Evolutionary conservation across 2,888 invertebrate species (phyloP).

Genomic region (Brenthis hecate): DNA sequence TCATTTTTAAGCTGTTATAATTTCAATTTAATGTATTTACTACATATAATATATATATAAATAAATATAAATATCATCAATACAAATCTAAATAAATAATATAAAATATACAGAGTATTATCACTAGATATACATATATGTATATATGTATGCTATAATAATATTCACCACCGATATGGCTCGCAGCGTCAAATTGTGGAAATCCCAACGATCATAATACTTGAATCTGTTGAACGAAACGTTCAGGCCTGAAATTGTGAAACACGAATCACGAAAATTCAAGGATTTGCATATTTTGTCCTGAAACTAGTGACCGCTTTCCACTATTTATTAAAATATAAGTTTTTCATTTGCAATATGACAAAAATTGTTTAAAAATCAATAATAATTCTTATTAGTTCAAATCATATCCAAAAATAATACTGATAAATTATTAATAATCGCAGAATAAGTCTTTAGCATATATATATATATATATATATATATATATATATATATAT

Average conservation of each 20-base stretch:
- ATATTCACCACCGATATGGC: conserved; percentile 64
- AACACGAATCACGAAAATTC: conserved; percentile 35
- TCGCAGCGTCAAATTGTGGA: conserved; percentile 68
- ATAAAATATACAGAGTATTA: conserved; percentile 2
- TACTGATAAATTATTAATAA: too few species aligned
- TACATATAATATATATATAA: too few species aligned
- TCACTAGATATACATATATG: neutral
- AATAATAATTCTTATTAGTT: neutral
- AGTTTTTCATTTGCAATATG: too few species aligned
- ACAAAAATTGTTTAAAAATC: neutral
- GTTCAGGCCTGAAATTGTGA: conserved; percentile 54
- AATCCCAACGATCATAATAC: conserved; percentile 71
- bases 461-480: neutral
- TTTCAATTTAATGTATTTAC: too few species aligned
- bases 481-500: too few species aligned
- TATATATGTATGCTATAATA: conserved; percentile 9
- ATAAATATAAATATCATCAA: too few species aligned
- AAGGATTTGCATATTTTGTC: conserved; percentile 36
- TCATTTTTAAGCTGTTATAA: too few species aligned
- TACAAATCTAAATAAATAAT: neutral
- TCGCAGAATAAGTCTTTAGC: neutral
- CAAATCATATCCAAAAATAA: too few species aligned
- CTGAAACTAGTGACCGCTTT: conserved; percentile 22
- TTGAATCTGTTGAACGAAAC: conserved; percentile 57
- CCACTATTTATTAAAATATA: neutral